Evolutionary conservation across 92 coral and sea anemone genomes (phyloP).

Genomic region (Epizoanthus ramosus): DNA sequence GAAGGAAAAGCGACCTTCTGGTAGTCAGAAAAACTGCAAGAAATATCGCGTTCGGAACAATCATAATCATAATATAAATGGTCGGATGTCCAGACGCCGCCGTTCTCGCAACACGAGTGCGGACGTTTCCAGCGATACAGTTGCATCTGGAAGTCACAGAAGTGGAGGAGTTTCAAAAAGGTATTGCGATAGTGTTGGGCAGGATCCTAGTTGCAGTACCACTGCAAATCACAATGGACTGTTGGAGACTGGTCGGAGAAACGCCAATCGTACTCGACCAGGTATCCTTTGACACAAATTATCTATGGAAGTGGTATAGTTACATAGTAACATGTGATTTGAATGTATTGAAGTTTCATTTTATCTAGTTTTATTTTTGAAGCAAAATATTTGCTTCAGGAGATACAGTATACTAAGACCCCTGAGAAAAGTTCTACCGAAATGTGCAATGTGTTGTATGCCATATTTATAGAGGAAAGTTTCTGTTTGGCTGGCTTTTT

Average conservation of each 20-base stretch:
- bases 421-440: too few species aligned
- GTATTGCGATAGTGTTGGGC: background rate
- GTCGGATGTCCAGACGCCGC: background rate
- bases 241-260: background rate
- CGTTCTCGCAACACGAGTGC: background rate
- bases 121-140: background rate
- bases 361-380: too few species aligned
- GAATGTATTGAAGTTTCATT: too few species aligned
- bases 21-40: background rate
- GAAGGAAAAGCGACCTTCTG: background rate
- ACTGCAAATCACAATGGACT: background rate
- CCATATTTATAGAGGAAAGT: too few species aligned
- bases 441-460: too few species aligned
- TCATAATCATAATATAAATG: background rate
- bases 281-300: constrained; percentile 9
- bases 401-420: too few species aligned
- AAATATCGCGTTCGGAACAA: background rate
- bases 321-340: too few species aligned
- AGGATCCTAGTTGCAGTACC: background rate
- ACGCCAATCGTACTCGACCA: background rate
- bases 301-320: too few species aligned
- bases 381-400: too few species aligned
- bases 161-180: background rate
- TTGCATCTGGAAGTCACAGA: background rate
- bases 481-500: too few species aligned